Evolutionary conservation across 2,113 vertebrate genomes (phyloP).

Genomic region (Chionis minor): DNA sequence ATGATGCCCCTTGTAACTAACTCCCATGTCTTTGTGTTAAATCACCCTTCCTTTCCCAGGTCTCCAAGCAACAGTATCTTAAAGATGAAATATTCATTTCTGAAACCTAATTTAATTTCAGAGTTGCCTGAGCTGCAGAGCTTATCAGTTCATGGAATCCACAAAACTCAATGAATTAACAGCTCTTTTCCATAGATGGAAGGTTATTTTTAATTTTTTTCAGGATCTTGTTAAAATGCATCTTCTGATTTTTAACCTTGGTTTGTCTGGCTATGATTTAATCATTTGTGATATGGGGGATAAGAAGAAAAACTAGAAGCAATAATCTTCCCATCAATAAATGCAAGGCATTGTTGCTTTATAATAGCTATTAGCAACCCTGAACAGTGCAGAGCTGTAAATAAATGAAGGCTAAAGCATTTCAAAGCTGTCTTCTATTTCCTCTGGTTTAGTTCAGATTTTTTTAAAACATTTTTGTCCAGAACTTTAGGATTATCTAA

Average conservation of each 20-base stretch:
- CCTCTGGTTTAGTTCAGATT: neutral
- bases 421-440: slow-evolving; percentile 13
- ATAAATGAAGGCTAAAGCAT: slow-evolving; percentile 25
- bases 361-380: slow-evolving; percentile 49
- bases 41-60: slow-evolving; percentile 68
- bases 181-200: slow-evolving; percentile 59
- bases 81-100: slow-evolving; percentile 83
- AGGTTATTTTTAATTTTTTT: slow-evolving; percentile 21
- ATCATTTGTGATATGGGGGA: slow-evolving; percentile 32
- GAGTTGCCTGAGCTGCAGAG: slow-evolving; percentile 68
- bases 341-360: slow-evolving; percentile 60
- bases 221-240: slow-evolving; percentile 57
- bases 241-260: slow-evolving; percentile 66
- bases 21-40: slow-evolving; percentile 60
- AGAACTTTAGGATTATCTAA: neutral
- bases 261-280: slow-evolving; percentile 63
- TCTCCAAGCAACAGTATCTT: slow-evolving; percentile 80
- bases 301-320: slow-evolving; percentile 59
- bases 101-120: slow-evolving; percentile 79
- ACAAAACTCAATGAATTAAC: slow-evolving; percentile 72
- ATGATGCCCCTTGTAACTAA: slow-evolving; percentile 36
- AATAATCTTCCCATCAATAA: slow-evolving; percentile 70
- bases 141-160: slow-evolving; percentile 74
- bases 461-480: neutral
- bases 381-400: slow-evolving; percentile 7